Base-by-base conservation (phyloP, 2,888 invertebrate genomes). In the Apodemia hepburni region DNA sequence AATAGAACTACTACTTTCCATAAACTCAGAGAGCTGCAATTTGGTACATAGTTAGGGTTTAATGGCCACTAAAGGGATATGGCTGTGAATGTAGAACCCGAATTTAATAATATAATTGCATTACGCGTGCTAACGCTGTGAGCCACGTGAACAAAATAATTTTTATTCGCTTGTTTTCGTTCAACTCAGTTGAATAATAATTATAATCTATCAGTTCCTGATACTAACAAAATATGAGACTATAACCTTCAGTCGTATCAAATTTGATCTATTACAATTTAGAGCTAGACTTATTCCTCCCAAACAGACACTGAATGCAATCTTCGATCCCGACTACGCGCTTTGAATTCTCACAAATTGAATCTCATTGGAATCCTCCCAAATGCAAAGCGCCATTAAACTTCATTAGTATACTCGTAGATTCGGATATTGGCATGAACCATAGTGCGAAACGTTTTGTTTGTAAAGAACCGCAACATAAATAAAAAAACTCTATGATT, bases 321-420 rank as follows among this genome's bases (percentile, higher is more conserved):
- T 54, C 54, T 54, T 54, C 22, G 27, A 12, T 54, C 27, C 54
- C 27, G 15, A 27, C 22, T 54, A 12, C 51, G 27, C 18, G 51
- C 51, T 54, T 54, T 54, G 51, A 54, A 27, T 27, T 54, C 22
- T 12, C 51, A 18, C 51, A 54, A 54, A 54, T 54, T 54, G 51
- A 54, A 54, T 54, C 51, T 18, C 51, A 54, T 12, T 54, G 51
- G 51, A 54, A 54, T 22, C 51, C 51, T 54, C 51, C 51, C 51
- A 54, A 54, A 54, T 54, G 51, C 51, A 54, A 54, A 54, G 51
- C 22, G 27, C 51, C 22, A 54, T 54, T 27, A 54, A 54, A 54
- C 22, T 54, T 54, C 51, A 54, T 54, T 54, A 54, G 51, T 12
- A 51, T 22, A 51, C 42, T 42, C 42, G 42, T 42, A 15, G 42